Conservation (phyloP, 2,888 invertebrate genomes). For the Idaea aversata region DNA sequence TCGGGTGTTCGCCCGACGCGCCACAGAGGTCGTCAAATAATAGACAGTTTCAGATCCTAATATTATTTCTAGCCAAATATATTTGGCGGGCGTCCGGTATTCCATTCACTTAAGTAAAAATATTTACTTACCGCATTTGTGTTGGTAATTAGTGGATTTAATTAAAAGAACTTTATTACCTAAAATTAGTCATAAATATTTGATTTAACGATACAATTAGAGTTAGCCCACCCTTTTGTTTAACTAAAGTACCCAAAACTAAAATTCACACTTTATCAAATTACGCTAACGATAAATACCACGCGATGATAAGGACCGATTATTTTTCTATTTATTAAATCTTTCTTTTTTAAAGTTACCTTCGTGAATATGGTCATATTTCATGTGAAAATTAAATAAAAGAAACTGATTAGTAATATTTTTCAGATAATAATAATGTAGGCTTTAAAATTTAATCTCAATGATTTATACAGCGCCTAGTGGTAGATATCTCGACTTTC, state of each 20-base stretch:
- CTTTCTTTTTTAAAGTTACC: slow-evolving; percentile 14
- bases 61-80: too few relatives aligned
- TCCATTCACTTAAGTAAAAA: neutral
- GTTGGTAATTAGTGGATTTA: slow-evolving; percentile 8
- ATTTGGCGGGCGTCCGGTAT: too few relatives aligned
- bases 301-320: slow-evolving; percentile 61
- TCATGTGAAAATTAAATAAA: slow-evolving; percentile 2
- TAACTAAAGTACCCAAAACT: slow-evolving; percentile 26
- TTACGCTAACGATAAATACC: slow-evolving; percentile 60
- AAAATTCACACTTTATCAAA: slow-evolving; percentile 53
- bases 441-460: neutral
- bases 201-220: slow-evolving; percentile 42
- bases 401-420: neutral
- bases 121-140: neutral
- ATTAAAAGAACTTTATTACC: slow-evolving; percentile 7
- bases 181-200: slow-evolving; percentile 42
- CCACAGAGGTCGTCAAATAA: too few relatives aligned
- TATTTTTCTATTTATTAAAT: slow-evolving; percentile 58
- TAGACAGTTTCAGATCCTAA: too few relatives aligned
- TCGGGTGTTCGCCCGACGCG: too few relatives aligned
- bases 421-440: neutral
- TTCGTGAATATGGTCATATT: neutral
- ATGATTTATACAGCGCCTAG: neutral
- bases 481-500: neutral
- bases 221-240: slow-evolving; percentile 30